Percentiles rank a stretch among this genome's conserved stretches.
Conservation (phyloP, 2,888 invertebrate species). For the Clanis bilineata region DNA sequence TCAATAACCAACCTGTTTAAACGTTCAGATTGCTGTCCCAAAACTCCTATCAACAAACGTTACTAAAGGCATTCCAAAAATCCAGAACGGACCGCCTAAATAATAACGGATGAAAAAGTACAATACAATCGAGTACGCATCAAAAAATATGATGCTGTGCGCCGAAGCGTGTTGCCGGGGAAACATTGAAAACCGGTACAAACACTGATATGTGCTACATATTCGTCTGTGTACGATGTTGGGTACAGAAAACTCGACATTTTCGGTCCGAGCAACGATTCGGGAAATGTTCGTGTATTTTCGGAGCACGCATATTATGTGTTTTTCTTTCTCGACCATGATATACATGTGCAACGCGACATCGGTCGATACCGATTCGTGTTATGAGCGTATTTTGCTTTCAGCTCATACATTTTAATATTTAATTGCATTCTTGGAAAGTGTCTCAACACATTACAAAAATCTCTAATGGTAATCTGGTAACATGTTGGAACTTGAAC, state of each 20-base stretch:
- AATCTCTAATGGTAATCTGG: constrained; percentile 12
- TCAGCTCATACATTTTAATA: neutral
- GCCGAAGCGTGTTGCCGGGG: constrained; percentile 26
- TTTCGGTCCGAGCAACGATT: constrained; percentile 22
- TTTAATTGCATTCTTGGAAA: neutral
- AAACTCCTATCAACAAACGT: neutral
- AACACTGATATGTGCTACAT: constrained; percentile 15
- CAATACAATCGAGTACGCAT: constrained; percentile 40
- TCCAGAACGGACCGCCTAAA: constrained; percentile 28
- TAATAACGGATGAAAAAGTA: constrained; percentile 31
- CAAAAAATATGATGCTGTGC: constrained; percentile 27
- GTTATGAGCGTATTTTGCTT: constrained; percentile 10
- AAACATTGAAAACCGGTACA: constrained; percentile 31
- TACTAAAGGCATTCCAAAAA: constrained; percentile 32
- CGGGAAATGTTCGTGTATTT: constrained; percentile 17
- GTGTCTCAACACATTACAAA: neutral
- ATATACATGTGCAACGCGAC: neutral
- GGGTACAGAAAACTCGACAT: constrained; percentile 19
- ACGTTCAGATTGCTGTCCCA: neutral
- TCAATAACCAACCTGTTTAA: neutral
- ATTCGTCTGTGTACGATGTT: constrained; percentile 25
- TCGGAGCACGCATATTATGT: neutral
- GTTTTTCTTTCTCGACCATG: neutral
- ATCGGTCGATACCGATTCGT: constrained; percentile 2
- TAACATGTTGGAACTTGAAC: neutral